Base-by-base conservation (phyloP, 2,888 invertebrate genomes). In the Atrina japonica region DNA sequence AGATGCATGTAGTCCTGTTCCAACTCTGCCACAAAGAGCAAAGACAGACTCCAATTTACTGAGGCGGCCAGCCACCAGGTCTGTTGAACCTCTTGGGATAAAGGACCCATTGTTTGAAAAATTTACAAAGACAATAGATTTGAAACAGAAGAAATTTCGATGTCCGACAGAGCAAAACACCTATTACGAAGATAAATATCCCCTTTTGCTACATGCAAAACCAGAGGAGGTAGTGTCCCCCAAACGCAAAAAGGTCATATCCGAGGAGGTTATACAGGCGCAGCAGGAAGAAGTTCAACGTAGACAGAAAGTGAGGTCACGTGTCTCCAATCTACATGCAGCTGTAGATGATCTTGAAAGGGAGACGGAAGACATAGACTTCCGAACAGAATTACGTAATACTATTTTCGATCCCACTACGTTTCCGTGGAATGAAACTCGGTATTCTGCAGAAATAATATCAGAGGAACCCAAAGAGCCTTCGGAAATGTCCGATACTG, bases 301-400 rank as follows among this genome's bases (percentile, higher is more conserved):
- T 1, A 50, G 41, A 18, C 18, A 58, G 7, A 49, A 49, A 23
- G 30, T 64, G 16, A 64, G 41, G 49, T 49, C 56, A 5, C 29
- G 58, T 7, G 2, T 64, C 3, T 56, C 18, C 11, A 18, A 30
- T 30, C 25, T 64, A 11, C 47, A 69, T 29, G 21, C 43, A 23
- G 43, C 43, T 21, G 18, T 69, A 35, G 58, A 69, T 25, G 56
- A 30, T 0, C 45, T 69, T n/a, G 69, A 69, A 27, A 61, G 50
- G 23, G 69, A 69, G 43, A 64, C 64, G 1, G 61, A 61, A 18
- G 69, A 69, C 30, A 49, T 64, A n/a, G 69, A 69, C 27, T 69
- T 69, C 21, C 23, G 27, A 14, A 69, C 69, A 18, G 69, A 64
- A 18, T 30, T 69, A n/a, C 25, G 64, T 16, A 64, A 69, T 49